Base-by-base conservation (phyloP, 2,797 vertebrate species). In the Iguana delicatissima region DNA sequence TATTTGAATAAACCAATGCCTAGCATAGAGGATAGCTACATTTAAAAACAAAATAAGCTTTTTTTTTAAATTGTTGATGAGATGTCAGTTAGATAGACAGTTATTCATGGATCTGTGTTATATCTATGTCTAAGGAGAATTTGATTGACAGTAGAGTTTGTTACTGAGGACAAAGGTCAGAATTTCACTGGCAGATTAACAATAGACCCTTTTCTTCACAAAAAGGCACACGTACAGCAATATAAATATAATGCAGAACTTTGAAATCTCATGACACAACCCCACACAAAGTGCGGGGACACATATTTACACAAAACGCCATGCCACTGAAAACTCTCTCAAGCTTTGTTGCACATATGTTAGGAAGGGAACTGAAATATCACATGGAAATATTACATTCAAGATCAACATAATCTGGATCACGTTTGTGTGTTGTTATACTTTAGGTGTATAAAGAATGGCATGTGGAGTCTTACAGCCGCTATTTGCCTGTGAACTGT, bases 111-210 rank as follows among this genome's bases (percentile, higher is more conserved):
- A 92, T 93, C 92, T 95, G 91, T 93, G 92, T 94, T 93, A 92
- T 96, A 95, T 94, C 93, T 72, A 10, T 96, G 92, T 96, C 89
- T 93, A 95, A 97, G 85, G 90, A 89, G 95, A 87, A 94, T 89
- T 91, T 96, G 96, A 96, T 94, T 97, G 96, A 96, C 96, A 92
- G 93, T 87, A 86, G 95, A 96, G 96, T 95, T 96, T 96, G 94
- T 95, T 94, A 95, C 76, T 82, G 89, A 93, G 94, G 92, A 90
- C 93, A 96, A 94, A 96, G 96, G 96, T 96, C 96, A 96, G 24
- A 3, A 0, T 95, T 95, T 93, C 0, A 0, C 84, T 96, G 96
- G 96, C 96, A 97, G 94, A 89, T 93, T 59, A 88, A 97, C 96
- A 97, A 97, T 95, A 80, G 94, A 93, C 94, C 93, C 87, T 95